A percentile compares a stretch with the other conserved stretches of the same genome.
Conservation (phyloP, 1,140 invertebrate species). For the Drosophila seguyi region DNA sequence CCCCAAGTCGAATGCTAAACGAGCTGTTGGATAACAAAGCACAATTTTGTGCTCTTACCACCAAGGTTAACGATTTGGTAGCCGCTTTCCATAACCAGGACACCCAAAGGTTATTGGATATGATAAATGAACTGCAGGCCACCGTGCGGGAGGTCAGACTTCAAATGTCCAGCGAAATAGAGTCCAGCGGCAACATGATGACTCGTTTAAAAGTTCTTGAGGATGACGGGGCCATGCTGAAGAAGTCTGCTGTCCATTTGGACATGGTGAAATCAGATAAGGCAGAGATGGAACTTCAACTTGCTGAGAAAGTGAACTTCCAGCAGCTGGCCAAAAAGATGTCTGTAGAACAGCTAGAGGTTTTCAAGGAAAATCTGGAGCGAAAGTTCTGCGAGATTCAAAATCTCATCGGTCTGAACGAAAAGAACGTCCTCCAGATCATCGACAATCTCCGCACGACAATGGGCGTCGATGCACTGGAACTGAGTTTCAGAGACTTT, state of each 20-base stretch:
- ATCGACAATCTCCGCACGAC: constrained; percentile 89
- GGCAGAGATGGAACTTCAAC: constrained; percentile 88
- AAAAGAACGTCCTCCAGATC: constrained; percentile 88
- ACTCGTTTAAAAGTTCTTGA: constrained; percentile 20
- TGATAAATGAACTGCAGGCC: constrained; percentile 62
- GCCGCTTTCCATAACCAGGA: constrained; percentile 70
- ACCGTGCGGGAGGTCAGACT: constrained; percentile 53
- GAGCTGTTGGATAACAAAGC: constrained; percentile 71
- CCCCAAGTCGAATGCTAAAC: constrained; percentile 61
- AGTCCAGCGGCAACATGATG: constrained; percentile 30
- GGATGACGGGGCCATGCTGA: constrained; percentile 27
- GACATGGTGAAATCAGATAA: constrained; percentile 87
- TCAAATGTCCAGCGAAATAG: constrained; percentile 16
- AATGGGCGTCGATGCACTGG: constrained; percentile 89
- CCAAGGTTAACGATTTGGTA: constrained; percentile 71
- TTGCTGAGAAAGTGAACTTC: constrained; percentile 90
- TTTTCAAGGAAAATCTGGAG: constrained; percentile 88
- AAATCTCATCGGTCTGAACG: constrained; percentile 88
- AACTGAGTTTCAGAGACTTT: constrained; percentile 88
- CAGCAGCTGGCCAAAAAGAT: constrained; percentile 89
- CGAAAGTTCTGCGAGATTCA: constrained; percentile 88
- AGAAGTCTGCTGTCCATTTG: constrained; percentile 54
- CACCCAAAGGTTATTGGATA: constrained; percentile 48
- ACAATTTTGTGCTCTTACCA: constrained; percentile 67
- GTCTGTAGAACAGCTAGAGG: constrained; percentile 89